Evolutionary conservation across 2,113 vertebrate genomes (phyloP), one percentile per base, ranked within the genome.

Genomic region (Hoplias malabaricus): DNA sequence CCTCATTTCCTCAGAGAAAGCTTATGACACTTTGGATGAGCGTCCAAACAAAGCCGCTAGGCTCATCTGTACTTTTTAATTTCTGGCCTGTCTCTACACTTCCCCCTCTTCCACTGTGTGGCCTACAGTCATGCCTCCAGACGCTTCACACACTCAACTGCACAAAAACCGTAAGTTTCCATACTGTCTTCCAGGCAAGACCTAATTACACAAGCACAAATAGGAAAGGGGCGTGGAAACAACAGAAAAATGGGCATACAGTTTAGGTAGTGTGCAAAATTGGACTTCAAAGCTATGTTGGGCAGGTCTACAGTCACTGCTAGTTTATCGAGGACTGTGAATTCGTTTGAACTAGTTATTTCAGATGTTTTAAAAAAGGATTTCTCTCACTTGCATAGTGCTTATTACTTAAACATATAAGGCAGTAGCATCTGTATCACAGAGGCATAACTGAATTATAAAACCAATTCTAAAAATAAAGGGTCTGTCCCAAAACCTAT

Each of bases 61-160:
- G 80, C 84, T 90, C 86, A 85, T 89, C 85, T 89, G 88, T 86
- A 86, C 84, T 88, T 82, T 88, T 65, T 66, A 68, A 69, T 69
- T 77, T 77, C 66, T 77, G 75, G 75, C 54, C 73, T 71, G 56
- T 71, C 73, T 65, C 46, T 46, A 40, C 66, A 69, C 19, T 62
- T 61, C 66, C 36, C 23, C 46, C 43, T 53, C 19, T 34, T 10
- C 43, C 14, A 53, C 48, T 46, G 46, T 16, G 65, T 62, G 78
- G 71, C 71, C 71, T 74, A 66, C 66, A 77, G 75, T 77, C 66
- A 77, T 65, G 40, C 75, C 66, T 29, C 75, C 16, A 77, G 66
- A 57, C 62, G 33, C 1, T 2, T 54, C 29, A 67, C 65, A 67
- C 48, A 54, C 67, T 66, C 73, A 77, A 53, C 53, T 48, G 66